These are phyloP conservation scores for Crocuta crocuta DNA, from an alignment of 2,113 vertebrate species.

Conservation along the genomic window DNA sequence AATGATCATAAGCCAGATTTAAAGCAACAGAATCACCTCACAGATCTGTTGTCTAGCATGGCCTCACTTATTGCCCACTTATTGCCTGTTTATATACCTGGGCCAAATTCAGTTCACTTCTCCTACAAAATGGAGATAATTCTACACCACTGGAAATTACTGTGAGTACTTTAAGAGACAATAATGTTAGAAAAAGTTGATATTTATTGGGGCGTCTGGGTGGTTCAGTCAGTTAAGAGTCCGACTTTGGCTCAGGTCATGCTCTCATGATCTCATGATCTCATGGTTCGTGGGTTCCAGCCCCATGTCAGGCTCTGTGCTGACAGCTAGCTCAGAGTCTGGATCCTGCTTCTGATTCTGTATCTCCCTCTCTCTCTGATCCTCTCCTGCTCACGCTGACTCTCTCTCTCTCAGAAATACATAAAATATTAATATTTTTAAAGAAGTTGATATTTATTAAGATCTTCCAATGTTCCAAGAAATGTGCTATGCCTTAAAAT, in stretches of 20 bases:
- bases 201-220: background rate
- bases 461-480: background rate
- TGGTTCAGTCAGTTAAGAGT: no score
- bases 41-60: background rate
- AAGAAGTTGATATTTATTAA: background rate
- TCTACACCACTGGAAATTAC: background rate
- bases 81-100: background rate
- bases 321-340: no score
- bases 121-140: background rate
- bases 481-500: background rate
- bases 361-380: no score
- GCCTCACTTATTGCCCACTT: fast-evolving
- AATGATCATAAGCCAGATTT: background rate
- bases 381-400: no score
- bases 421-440: no score
- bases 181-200: background rate
- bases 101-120: background rate
- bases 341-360: no score
- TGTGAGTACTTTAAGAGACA: background rate
- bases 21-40: background rate
- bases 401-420: no score
- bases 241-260: no score
- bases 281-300: no score
- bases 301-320: no score
- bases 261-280: no score